phyloP scores from a whole-genome alignment of 2,113 vertebrate genomes.

The Anguilla rostrata region DNA sequence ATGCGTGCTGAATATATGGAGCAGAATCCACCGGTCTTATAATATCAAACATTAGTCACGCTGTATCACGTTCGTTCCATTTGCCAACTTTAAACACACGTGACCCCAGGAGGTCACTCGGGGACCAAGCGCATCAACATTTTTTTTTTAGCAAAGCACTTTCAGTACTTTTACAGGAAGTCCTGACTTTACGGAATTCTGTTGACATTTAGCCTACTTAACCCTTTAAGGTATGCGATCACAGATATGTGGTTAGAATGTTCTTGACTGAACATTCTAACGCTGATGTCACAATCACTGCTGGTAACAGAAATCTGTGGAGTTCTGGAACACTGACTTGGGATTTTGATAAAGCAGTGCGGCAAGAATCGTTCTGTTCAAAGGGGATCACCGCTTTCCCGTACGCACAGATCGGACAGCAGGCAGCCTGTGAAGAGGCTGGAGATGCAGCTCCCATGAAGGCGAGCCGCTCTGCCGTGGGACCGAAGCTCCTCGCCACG shows the following conservation, averaged over 20 bases:
- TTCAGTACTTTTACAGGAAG: neutral
- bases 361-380: too few relatives aligned
- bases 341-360: too few relatives aligned
- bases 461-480: slow-evolving; percentile 40
- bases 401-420: too few relatives aligned
- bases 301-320: too few relatives aligned
- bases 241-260: too few relatives aligned
- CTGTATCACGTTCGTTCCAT: neutral
- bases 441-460: slow-evolving; percentile 27
- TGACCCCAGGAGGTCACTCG: neutral
- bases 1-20: neutral
- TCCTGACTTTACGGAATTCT: neutral
- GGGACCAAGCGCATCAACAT: neutral
- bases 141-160: neutral
- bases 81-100: neutral
- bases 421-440: too few relatives aligned
- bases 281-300: too few relatives aligned
- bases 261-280: too few relatives aligned
- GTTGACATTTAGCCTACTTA: neutral
- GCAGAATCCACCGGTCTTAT: neutral
- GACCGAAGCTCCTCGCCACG: slow-evolving; percentile 29
- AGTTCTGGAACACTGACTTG: too few relatives aligned
- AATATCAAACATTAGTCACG: neutral
- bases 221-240: too few relatives aligned
- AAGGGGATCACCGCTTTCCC: too few relatives aligned